Percentiles rank a stretch among this genome's conserved stretches.
Conservation (phyloP, 1,140 invertebrate species). For the Panagrolaimus sp. region DNA sequence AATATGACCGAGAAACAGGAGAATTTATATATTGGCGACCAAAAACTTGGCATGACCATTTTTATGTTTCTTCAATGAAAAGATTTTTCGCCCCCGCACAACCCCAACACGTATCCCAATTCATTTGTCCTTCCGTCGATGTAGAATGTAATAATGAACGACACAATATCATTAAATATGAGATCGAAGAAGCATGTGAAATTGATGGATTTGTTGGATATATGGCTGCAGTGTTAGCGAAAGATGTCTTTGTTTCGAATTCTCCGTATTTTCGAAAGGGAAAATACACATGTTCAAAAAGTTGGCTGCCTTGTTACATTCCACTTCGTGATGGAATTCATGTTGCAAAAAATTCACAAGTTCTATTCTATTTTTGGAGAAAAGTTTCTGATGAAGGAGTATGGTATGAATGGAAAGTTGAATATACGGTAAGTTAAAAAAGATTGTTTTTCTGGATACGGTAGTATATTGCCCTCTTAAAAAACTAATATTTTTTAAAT, state of each 20-base stretch:
- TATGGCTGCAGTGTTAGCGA: not conserved
- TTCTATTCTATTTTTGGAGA: not conserved
- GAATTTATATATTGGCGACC: not conserved
- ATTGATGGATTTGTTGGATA: slow-evolving; percentile 1
- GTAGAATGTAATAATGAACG: too few relatives aligned
- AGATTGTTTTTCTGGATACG: not conserved
- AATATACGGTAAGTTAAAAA: not conserved
- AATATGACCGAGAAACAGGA: not conserved
- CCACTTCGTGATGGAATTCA: slow-evolving; percentile 11
- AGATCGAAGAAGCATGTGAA: not conserved
- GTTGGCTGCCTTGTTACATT: slow-evolving; percentile 7
- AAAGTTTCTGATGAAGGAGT: not conserved
- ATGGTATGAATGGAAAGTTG: slow-evolving; percentile 14
- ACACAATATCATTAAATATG: too few relatives aligned
- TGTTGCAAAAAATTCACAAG: not conserved
- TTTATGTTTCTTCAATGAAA: not conserved
- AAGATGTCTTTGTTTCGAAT: not conserved
- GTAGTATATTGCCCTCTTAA: not conserved
- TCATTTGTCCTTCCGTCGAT: not conserved
- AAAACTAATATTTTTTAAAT: too few relatives aligned
- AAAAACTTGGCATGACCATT: not conserved
- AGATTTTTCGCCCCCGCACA: not conserved
- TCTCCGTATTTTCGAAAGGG: not conserved
- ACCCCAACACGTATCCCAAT: not conserved
- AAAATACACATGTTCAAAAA: not conserved